Base-by-base conservation (phyloP, 92 coral and sea anemone species). In the Isaurus tuberculatus region DNA sequence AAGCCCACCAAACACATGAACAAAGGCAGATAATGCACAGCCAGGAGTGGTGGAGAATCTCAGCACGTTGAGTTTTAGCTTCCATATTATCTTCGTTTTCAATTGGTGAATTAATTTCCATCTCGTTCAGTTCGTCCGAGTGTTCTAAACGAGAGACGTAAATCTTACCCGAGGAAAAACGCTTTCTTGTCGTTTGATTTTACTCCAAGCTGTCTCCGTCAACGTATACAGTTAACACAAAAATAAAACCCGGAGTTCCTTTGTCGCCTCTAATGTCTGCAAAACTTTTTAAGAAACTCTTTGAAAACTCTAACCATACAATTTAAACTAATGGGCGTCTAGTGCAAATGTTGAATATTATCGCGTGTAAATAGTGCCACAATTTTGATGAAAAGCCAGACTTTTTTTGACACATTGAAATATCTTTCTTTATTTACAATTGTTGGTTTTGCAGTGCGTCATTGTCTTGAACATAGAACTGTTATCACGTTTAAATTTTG, bases 1-100 rank as follows among this genome's bases (percentile, higher is more conserved):
- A 77, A 33, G 42, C 69, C 82, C 82, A 77, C 69, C 70, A 77
- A 58, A 77, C 29, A 16, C 82, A 77, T 8, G 82, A 34, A 33
- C 82, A 77, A 53, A 69, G 58, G 36, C 57, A 77, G 42, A 77
- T 16, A 32, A 77, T 0, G 15, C 82, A 77, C 3, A 77, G 15
- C 55, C 82, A 77, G 70, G 48, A 58, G 28, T 33, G 53, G 44
- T 57, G 82, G 19, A 77, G 70, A 22, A 77, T 33, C 22, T 77
- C 82, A 15, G 82, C 82, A 13, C 55, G 69, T 19, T 77, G 34
- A 19, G 16, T 42, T 25, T 77, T 32, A 43, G 58, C 33, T 36
- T 58, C 68, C 70, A 77, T 23, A 11, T 60, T 23, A 57, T 77
- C 51, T 16, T 25, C 9, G 7, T 23, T 17, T 26, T 63, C 69